A percentile compares a stretch with the other conserved stretches of the same genome.
phyloP scores from a whole-genome alignment of 1,140 invertebrate genomes.

The Trachymyrmex septentrionalis region DNA sequence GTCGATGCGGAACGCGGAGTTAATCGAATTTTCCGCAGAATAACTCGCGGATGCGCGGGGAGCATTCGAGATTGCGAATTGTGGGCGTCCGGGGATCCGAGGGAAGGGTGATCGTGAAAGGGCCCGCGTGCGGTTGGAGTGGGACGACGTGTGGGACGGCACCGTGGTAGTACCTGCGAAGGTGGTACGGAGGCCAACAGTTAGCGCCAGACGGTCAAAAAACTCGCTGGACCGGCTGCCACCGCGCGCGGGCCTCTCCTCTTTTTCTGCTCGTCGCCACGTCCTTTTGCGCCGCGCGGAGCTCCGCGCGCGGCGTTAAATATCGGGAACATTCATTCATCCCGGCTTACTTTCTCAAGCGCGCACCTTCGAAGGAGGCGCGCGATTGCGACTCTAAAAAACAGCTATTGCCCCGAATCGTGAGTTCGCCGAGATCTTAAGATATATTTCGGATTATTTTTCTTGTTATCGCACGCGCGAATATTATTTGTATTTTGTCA shows the following conservation, averaged over 20 bases:
- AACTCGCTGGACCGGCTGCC: slow-evolving; percentile 84
- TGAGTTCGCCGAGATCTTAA: background rate
- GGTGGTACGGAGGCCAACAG: slow-evolving; percentile 76
- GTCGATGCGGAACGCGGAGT: background rate
- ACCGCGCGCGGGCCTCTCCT: slow-evolving; percentile 58
- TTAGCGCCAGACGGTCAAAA: slow-evolving; percentile 85
- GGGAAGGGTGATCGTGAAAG: slow-evolving; percentile 66
- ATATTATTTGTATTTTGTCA: slow-evolving; percentile 33
- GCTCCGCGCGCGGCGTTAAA: slow-evolving; percentile 66
- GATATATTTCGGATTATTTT: slow-evolving; percentile 9
- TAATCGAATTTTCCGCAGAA: background rate
- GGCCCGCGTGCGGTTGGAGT: slow-evolving; percentile 70
- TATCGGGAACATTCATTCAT: slow-evolving; percentile 76
- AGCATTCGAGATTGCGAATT: slow-evolving; percentile 58
- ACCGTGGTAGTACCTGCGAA: slow-evolving; percentile 70
- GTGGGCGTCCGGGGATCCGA: slow-evolving; percentile 67
- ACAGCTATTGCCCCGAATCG: background rate
- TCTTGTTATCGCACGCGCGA: background rate
- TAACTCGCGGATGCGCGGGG: background rate
- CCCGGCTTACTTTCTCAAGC: slow-evolving; percentile 70
- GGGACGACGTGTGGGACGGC: slow-evolving; percentile 76
- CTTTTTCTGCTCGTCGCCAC: slow-evolving; percentile 57
- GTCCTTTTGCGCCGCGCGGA: slow-evolving; percentile 42
- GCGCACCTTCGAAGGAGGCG: slow-evolving; percentile 9
- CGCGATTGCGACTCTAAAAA: slow-evolving; percentile 13